These are phyloP conservation scores for Anhinga anhinga DNA, from an alignment of 2,113 vertebrate genomes.

Conservation along the genomic window DNA sequence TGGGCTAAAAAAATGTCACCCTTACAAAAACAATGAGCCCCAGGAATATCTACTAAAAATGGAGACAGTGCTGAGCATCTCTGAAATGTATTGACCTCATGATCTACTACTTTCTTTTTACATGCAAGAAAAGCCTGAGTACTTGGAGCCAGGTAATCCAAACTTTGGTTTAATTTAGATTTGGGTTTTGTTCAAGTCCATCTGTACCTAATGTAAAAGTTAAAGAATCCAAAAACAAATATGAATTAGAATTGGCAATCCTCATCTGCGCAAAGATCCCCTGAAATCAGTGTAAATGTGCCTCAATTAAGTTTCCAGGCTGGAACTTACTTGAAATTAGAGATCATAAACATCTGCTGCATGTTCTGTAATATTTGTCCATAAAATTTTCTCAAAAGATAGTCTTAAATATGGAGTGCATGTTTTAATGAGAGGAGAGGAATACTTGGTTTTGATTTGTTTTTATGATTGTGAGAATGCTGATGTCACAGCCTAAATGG, in stretches of 20 bases:
- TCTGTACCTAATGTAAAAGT: slow-evolving; percentile 2
- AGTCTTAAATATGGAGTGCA: background rate
- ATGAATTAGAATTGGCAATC: background rate
- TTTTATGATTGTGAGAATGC: background rate
- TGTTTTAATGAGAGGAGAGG: background rate
- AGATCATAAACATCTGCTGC: background rate
- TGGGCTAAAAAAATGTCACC: background rate
- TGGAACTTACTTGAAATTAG: background rate
- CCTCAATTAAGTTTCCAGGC: background rate
- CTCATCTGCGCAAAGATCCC: background rate
- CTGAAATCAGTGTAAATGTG: slow-evolving; percentile 1
- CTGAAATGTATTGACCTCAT: background rate
- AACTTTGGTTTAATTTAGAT: background rate
- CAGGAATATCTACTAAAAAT: background rate
- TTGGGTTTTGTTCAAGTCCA: background rate
- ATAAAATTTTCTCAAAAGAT: slow-evolving; percentile 1
- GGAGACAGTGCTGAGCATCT: background rate
- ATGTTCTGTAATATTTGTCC: background rate
- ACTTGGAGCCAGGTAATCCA: background rate
- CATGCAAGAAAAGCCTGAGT: background rate
- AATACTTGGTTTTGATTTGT: slow-evolving; percentile 20
- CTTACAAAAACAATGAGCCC: background rate
- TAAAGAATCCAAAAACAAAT: background rate
- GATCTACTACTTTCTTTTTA: background rate
- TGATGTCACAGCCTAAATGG: background rate